Evolutionary conservation across 2,888 invertebrate genomes (phyloP), one percentile per base, ranked within the genome.

Genomic region (Pheosia gnoma): DNA sequence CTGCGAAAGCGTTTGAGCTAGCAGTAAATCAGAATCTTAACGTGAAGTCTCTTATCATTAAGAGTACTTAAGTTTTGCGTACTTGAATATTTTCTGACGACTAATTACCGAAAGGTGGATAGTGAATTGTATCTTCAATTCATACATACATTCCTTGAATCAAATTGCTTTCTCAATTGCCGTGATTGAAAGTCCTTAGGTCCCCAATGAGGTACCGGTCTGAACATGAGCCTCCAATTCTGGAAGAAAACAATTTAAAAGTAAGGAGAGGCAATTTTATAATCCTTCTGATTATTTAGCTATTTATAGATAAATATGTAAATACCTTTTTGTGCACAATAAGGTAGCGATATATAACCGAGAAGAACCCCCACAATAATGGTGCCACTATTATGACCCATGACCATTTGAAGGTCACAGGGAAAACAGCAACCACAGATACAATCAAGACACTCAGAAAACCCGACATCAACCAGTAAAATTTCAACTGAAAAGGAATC

Each of bases 141-240:
- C 25, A 25, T 47, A 57, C 45, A 45, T 45, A 57, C 57, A 57
- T 43, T 45, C 10, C 57, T 43, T 5, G 57, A 45, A 37, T 57
- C 57, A 6, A 36, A 57, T 36, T 57, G 57, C 36, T 57, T 57
- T 36, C 57, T 38, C 43, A 57, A 36, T 11, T 45, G 41, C 6
- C 57, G 13, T 5, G 36, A 5, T 57, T 43, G 25, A 11, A 45
- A 57, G 6, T 57, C 45, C 5, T 45, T 57, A 3, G 57, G 57
- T 57, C 57, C 57, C 57, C 57, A 57, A 57, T 43, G 8, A 8
- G 57, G 45, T 7, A 25, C 36, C 0, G 57, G 57, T 45, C 57
- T 43, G 36, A 57, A 57, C 11, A 57, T 36, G 3, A 25, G n/a
- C 8, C 25, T 57, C 57, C 57, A 57, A 45, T 57, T 11, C 57